Percentiles rank a stretch among this genome's conserved stretches.
Conservation (phyloP, 1,140 invertebrate species). For the Zaprionus ghesquierei region DNA sequence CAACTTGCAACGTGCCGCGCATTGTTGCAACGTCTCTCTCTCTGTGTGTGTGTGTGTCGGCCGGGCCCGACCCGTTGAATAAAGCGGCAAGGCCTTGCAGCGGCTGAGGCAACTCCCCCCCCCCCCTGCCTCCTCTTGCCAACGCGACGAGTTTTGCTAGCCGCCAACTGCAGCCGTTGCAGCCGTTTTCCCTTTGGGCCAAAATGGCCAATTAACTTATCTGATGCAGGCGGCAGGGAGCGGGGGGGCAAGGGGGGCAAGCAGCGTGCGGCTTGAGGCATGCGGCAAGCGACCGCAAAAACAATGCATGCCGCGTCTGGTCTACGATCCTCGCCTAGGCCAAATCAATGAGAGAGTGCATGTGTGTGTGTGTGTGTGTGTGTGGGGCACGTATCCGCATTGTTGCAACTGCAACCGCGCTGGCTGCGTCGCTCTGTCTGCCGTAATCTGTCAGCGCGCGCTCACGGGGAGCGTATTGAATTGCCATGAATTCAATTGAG, state of each 20-base stretch:
- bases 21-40: slow-evolving; percentile 12
- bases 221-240: slow-evolving; percentile 48
- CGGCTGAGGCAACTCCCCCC: no score
- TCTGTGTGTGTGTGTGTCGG: background rate
- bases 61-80: slow-evolving; percentile 21
- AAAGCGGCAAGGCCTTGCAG: slow-evolving; percentile 30
- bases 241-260: background rate
- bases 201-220: slow-evolving; percentile 79
- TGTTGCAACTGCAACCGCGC: slow-evolving; percentile 37
- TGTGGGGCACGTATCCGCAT: slow-evolving; percentile 45
- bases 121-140: background rate
- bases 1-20: slow-evolving; percentile 15
- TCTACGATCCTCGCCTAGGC: slow-evolving; percentile 56
- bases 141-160: slow-evolving; percentile 42
- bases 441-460: slow-evolving; percentile 31
- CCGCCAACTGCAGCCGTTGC: slow-evolving; percentile 18
- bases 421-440: slow-evolving; percentile 39
- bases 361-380: background rate
- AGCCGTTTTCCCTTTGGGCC: slow-evolving; percentile 69
- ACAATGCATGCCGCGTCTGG: slow-evolving; percentile 50
- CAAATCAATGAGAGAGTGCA: background rate
- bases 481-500: slow-evolving; percentile 12
- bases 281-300: slow-evolving; percentile 5
- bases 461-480: slow-evolving; percentile 3
- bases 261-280: slow-evolving; percentile 6